A percentile compares a stretch with the other conserved stretches of the same genome.
Conservation (phyloP, 2,797 vertebrate genomes). For the Tokudaia tokunoshimensis region DNA sequence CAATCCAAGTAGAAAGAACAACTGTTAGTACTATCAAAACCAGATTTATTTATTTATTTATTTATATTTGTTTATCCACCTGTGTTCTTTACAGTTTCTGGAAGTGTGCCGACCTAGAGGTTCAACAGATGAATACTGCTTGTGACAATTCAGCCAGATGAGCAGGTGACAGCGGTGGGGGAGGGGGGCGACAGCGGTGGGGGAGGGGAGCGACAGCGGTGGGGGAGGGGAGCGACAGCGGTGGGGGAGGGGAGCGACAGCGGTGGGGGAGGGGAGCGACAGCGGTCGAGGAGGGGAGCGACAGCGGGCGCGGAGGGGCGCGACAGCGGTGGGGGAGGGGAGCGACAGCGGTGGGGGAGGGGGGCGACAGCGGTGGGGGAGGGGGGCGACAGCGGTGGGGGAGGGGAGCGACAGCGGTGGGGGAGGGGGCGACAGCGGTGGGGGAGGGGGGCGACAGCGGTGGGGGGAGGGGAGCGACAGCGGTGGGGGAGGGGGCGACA, state of each 20-base stretch:
- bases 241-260: conserved; percentile 7
- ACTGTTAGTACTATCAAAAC: not conserved
- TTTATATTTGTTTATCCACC: not conserved
- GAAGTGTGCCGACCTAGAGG: conserved; percentile 59
- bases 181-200: not conserved
- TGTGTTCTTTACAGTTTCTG: conserved; percentile 57
- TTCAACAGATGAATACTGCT: conserved; percentile 40
- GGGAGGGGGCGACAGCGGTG: conserved; percentile 57
- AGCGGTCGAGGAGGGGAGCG: not conserved
- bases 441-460: not conserved
- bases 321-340: not conserved
- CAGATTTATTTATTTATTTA: not conserved
- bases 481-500: not conserved
- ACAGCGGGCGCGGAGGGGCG: not conserved
- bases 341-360: not conserved
- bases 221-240: conserved; percentile 12
- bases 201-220: not conserved
- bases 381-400: not conserved
- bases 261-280: conserved; percentile 42
- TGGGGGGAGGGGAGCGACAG: conserved; percentile 10
- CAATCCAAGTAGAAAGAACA: conserved; percentile 15
- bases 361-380: not conserved
- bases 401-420: conserved; percentile 10
- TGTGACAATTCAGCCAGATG: conserved; percentile 47
- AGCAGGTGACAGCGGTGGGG: conserved; percentile 62